phyloP scores from a whole-genome alignment of 2,797 vertebrate genomes.

The Dromococcyx pavoninus region DNA sequence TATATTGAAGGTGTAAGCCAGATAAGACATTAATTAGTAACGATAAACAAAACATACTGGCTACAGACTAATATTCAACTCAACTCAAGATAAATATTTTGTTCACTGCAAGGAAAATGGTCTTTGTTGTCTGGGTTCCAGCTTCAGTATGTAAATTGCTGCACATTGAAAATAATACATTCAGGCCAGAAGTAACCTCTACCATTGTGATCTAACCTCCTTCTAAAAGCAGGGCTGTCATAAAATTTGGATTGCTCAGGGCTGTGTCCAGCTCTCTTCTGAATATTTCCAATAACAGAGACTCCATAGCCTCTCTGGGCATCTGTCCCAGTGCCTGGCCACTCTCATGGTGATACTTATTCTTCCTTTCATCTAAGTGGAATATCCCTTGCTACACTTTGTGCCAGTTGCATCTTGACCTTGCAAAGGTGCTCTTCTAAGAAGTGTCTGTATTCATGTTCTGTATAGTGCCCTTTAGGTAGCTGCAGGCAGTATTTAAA shows the following conservation, averaged over 20 bases:
- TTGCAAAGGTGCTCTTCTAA: neutral
- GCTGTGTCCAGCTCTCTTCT: neutral
- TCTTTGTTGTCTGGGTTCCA: neutral
- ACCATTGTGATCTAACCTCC: neutral
- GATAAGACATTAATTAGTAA: neutral
- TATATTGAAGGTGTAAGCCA: neutral
- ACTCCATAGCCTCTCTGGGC: neutral
- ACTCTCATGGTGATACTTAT: slow-evolving; percentile 1
- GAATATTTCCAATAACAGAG: slow-evolving; percentile 6
- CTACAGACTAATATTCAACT: neutral
- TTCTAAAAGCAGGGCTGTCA: neutral
- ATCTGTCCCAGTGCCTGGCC: neutral
- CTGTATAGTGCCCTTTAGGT: neutral
- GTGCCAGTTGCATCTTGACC: neutral
- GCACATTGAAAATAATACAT: neutral
- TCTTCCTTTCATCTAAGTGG: neutral
- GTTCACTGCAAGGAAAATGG: neutral
- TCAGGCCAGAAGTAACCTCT: neutral
- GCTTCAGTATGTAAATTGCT: neutral
- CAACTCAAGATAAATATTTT: neutral
- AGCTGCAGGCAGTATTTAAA: neutral
- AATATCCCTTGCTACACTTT: neutral
- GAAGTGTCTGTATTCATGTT: neutral
- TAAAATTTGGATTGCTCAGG: neutral
- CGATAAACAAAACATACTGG: neutral